Conservation (phyloP, 1,140 invertebrate genomes). For the Magallana ariakensis region DNA sequence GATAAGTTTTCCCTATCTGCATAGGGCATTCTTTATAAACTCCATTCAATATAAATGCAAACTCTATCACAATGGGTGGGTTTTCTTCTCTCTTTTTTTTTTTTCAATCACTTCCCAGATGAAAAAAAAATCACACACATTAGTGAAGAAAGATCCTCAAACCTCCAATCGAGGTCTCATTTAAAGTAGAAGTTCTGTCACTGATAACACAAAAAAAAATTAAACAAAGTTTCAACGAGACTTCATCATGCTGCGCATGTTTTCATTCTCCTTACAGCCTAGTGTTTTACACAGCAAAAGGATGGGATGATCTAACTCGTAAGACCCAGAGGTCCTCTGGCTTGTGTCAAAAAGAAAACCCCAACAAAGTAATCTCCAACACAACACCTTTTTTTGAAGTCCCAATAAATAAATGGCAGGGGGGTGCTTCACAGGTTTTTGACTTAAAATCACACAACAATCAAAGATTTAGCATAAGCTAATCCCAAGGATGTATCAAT, state of each 20-base stretch:
- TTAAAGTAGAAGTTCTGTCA: conserved; percentile 9
- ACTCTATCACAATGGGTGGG: conserved; percentile 16
- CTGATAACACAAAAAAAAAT: neutral
- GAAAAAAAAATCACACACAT: conserved; percentile 14
- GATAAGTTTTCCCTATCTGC: neutral
- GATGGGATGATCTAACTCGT: conserved; percentile 8
- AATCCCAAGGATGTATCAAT: neutral
- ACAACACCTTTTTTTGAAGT: neutral
- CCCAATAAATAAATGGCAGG: neutral
- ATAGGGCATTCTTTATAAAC: neutral
- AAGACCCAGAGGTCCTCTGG: conserved; percentile 3
- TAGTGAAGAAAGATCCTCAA: neutral
- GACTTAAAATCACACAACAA: neutral
- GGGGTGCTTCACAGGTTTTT: neutral
- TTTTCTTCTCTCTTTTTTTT: neutral
- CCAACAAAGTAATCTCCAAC: neutral
- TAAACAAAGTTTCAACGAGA: conserved; percentile 11
- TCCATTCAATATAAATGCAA: conserved; percentile 8
- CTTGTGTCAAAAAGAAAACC: conserved; percentile 15
- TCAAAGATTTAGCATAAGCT: conserved; percentile 5
- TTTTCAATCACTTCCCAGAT: conserved; percentile 12
- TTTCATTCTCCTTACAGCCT: neutral
- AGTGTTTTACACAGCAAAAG: neutral
- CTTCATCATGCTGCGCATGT: conserved; percentile 15
- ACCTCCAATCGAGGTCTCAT: conserved; percentile 3